Conservation (phyloP, 2,888 invertebrate genomes). For the Hemaris fuciformis region DNA sequence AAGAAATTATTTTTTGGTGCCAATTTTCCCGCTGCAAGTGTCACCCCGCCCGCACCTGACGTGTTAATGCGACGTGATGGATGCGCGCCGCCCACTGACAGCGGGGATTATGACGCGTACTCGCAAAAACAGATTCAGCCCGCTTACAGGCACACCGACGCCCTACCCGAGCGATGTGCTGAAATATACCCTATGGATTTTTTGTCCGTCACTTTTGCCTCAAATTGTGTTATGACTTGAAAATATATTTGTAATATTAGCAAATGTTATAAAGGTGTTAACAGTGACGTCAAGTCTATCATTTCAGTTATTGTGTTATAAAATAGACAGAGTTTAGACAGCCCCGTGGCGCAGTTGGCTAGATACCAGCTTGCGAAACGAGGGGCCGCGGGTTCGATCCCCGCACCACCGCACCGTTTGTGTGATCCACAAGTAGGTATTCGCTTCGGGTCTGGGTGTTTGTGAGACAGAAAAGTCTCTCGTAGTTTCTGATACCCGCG, state of each 20-base stretch:
- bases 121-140: conserved; percentile 43
- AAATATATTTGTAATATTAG: neutral
- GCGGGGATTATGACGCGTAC: conserved; percentile 51
- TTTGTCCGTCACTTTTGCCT: neutral
- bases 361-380: too few species aligned
- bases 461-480: too few species aligned
- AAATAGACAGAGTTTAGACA: too few species aligned
- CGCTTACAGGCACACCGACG: conserved; percentile 27
- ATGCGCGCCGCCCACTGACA: conserved; percentile 55
- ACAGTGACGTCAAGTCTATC: neutral
- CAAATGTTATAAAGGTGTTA: neutral
- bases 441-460: too few species aligned
- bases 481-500: too few species aligned
- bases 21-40: conserved; percentile 26
- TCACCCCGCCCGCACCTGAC: conserved; percentile 41
- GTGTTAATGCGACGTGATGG: conserved; percentile 66
- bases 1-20: too few species aligned
- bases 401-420: too few species aligned
- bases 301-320: too few species aligned
- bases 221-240: neutral
- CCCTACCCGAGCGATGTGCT: conserved; percentile 23
- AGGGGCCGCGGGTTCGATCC: too few species aligned
- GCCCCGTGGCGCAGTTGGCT: too few species aligned
- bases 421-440: too few species aligned
- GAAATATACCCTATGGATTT: neutral